Evolutionary conservation across 2,888 invertebrate genomes (phyloP).

Genomic region (Mythimna pallens): DNA sequence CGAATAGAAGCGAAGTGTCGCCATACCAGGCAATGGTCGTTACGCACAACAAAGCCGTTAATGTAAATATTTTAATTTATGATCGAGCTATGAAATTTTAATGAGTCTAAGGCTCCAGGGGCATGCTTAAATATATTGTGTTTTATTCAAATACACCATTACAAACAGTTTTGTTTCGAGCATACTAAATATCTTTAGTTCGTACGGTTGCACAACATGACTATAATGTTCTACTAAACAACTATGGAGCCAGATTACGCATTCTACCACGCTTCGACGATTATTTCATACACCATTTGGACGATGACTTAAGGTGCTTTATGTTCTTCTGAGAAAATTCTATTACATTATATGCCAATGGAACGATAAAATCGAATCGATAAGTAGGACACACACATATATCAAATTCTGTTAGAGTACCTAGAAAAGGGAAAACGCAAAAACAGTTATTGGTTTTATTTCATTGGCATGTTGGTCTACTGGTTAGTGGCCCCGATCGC

Average conservation of each 20-base stretch:
- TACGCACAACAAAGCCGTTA: conserved; percentile 28
- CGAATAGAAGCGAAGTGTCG: conserved; percentile 7
- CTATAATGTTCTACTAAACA: conserved; percentile 9
- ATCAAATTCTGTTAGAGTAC: no score
- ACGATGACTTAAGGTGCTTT: conserved; percentile 10
- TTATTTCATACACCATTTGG: conserved; percentile 43
- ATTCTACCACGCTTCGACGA: conserved; percentile 14
- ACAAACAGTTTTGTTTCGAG: conserved; percentile 27
- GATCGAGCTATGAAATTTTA: conserved; percentile 25
- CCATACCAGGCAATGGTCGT: conserved; percentile 20
- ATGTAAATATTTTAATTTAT: conserved; percentile 38
- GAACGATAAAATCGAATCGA: conserved; percentile 9
- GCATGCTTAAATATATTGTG: conserved; percentile 11
- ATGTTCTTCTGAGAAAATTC: conserved; percentile 10
- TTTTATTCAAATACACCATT: conserved; percentile 34
- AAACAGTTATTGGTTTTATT: no score
- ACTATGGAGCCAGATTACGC: conserved; percentile 26
- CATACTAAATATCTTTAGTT: conserved; percentile 21
- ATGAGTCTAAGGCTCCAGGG: conserved; percentile 23
- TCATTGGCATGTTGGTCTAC: no score
- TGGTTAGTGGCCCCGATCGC: no score
- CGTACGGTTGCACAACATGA: conserved; percentile 9
- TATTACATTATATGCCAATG: conserved; percentile 1
- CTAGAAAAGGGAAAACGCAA: no score
- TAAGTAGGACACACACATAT: not conserved